Evolutionary conservation across 2,888 invertebrate species (phyloP), one percentile per base, ranked within the genome.

Genomic region (Pasiphila rectangulata): DNA sequence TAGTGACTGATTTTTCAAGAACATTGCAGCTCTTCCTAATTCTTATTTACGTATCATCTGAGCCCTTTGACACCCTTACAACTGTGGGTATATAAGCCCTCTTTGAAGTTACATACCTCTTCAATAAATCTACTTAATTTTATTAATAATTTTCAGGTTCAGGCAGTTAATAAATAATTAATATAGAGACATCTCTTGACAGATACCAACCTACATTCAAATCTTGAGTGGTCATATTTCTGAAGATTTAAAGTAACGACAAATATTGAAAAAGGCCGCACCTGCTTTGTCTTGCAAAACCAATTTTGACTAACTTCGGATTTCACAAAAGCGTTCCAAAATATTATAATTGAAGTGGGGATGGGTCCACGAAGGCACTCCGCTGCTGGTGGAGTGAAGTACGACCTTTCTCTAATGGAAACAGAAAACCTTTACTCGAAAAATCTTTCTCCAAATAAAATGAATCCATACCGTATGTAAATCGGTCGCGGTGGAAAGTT

Each of bases 401-500:
- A 60, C 72, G 74, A 78, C 78, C 81, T 75, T 79, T 77, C 74
- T 75, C 71, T 83, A 83, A 85, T 83, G 81, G 82, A 83, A 71
- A 77, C 79, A 73, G 69, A 75, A 75, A 76, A 79, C 75, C 78
- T 76, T 80, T 78, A 78, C 77, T 75, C 69, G 78, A 77, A 79
- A 80, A 85, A 81, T 79, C 81, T 83, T 83, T 72, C 82, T 68
- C 74, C 72, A 76, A 82, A 85, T 85, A 83, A 82, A 84, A 83
- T 83, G 85, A 85, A 83, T 82, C 83, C 80, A 80, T 81, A 80
- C 80, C 82, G 85, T 86, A 85, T 85, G 85, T 83, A 85, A 87
- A 85, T 86, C 79, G 79, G 78, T 77, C 74, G 70, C 73, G 78
- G 77, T 76, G 69, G 74, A 82, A 86, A 86, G 84, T 86, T 88